Base-by-base conservation (phyloP, 2,797 vertebrate genomes). In the Gephyroberyx darwinii region DNA sequence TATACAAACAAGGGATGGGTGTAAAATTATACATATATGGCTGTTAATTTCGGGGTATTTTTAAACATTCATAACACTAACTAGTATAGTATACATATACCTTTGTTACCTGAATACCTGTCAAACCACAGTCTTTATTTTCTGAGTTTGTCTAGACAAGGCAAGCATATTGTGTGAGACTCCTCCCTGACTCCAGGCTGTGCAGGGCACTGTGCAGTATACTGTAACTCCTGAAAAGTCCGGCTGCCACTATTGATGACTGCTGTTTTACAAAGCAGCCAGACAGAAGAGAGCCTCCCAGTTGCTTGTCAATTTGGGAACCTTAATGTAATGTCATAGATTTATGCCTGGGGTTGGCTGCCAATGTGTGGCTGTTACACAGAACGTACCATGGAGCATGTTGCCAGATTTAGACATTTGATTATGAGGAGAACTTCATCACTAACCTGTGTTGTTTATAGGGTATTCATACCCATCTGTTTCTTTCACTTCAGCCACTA, bases 301-400 rank as follows among this genome's bases (percentile, higher is more conserved):
- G 83, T 71, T 65, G 67, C 63, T 56, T 73, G 80, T 88, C 86
- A 87, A 71, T 90, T 83, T 80, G 78, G 66, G 67, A 82, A 59
- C 80, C 75, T 78, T 86, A 86, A 89, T 91, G 84, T 77, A 84
- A 85, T 81, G 69, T 68, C 73, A 91, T 88, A 57, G 85, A 91
- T 92, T 85, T 89, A 65, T 89, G 81, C 89, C 89, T 80, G 86
- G 63, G 84, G 85, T 65, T 80, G 33, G 61, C 59, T 77, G 68
- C 60, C 81, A 78, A 74, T 82, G 65, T 81, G 55, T 52, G 12
- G 39, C 65, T 74, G 63, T 53, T 14, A 43, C 66, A 62, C 67
- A 56, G 71, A 70, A 73, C 78, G 78, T 12, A 14, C 50, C 19
- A 56, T 41, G 60, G 45, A 54, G 57, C 67, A 37, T 75, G 41